A percentile compares a stretch with the other conserved stretches of the same genome.
Evolutionary conservation across 2,888 invertebrate species (phyloP).

Genomic region (Alviniconcha strummeri): DNA sequence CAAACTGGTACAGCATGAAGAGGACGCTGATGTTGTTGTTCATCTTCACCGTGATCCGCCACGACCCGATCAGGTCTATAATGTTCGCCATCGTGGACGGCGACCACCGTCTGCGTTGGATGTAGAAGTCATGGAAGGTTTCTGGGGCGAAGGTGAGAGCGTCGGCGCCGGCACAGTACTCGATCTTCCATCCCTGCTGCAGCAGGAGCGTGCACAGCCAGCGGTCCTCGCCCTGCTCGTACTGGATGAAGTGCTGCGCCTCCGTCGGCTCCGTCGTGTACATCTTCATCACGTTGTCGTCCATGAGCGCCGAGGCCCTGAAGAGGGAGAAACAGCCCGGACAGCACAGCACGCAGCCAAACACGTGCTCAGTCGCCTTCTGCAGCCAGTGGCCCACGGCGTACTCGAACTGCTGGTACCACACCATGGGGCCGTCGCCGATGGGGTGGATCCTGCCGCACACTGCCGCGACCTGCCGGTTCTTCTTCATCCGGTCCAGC

Average conservation of each 20-base stretch:
- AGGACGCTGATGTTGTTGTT: conserved; percentile 64
- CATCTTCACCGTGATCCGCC: conserved; percentile 51
- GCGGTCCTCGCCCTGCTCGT: conserved; percentile 83
- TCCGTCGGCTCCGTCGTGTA: conserved; percentile 84
- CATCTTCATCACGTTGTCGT: conserved; percentile 89
- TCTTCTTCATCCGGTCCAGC: conserved; percentile 98
- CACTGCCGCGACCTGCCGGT: conserved; percentile 95
- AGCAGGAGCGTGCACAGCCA: conserved; percentile 68
- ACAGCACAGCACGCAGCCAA: conserved; percentile 95
- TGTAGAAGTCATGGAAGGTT: conserved; percentile 67
- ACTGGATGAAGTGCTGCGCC: conserved; percentile 90
- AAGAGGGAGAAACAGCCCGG: conserved; percentile 90
- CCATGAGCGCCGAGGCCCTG: conserved; percentile 87
- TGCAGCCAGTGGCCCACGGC: conserved; percentile 99
- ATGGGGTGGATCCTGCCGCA: conserved; percentile 99
- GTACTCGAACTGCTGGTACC: conserved; percentile 99
- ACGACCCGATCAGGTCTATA: conserved; percentile 60
- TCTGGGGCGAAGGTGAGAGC: conserved; percentile 66
- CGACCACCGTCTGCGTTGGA: conserved; percentile 67
- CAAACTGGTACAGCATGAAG: conserved; percentile 60
- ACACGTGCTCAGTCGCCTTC: conserved; percentile 99
- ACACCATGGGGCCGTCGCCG: conserved; percentile 92
- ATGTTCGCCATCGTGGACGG: conserved; percentile 69
- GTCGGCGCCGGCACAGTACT: conserved; percentile 68
- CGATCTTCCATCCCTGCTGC: conserved; percentile 66